Conservation (phyloP, 1,140 invertebrate genomes). For the Dinothrombium tinctorium region DNA sequence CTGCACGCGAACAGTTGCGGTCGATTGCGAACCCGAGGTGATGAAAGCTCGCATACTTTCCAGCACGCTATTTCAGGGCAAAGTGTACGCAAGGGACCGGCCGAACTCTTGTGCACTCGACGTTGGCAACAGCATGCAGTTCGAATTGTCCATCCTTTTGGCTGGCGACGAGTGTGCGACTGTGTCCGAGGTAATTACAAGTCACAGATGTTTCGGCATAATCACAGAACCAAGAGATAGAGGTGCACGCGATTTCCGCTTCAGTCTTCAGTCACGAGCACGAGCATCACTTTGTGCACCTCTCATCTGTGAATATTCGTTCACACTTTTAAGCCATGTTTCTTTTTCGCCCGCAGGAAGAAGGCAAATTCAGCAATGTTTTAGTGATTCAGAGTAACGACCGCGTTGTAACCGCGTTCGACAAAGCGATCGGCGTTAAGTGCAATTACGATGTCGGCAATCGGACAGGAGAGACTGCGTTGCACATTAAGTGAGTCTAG, state of each 20-base stretch:
- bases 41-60: constrained; percentile 76
- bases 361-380: constrained; percentile 16
- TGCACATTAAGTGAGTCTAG: constrained; percentile 2
- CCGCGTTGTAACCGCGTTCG: constrained; percentile 13
- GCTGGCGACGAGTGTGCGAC: constrained; percentile 13
- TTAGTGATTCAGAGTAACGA: constrained; percentile 16
- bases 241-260: not conserved
- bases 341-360: constrained; percentile 6
- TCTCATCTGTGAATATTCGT: too few species aligned
- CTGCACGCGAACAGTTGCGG: constrained; percentile 12
- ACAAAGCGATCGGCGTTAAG: constrained; percentile 16
- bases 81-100: constrained; percentile 80
- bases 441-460: constrained; percentile 16
- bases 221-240: not conserved
- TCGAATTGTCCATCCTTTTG: constrained; percentile 10
- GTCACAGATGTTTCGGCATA: not conserved
- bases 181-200: constrained; percentile 10
- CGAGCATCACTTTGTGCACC: not conserved
- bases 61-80: constrained; percentile 70
- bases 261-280: not conserved
- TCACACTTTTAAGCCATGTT: not conserved
- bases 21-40: constrained; percentile 43
- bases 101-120: constrained; percentile 71
- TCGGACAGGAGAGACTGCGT: constrained; percentile 12
- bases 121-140: constrained; percentile 12